Percentiles rank a stretch among this genome's conserved stretches.
Evolutionary conservation across 1,140 invertebrate species (phyloP).

Genomic region (Brachystomella parvula): DNA sequence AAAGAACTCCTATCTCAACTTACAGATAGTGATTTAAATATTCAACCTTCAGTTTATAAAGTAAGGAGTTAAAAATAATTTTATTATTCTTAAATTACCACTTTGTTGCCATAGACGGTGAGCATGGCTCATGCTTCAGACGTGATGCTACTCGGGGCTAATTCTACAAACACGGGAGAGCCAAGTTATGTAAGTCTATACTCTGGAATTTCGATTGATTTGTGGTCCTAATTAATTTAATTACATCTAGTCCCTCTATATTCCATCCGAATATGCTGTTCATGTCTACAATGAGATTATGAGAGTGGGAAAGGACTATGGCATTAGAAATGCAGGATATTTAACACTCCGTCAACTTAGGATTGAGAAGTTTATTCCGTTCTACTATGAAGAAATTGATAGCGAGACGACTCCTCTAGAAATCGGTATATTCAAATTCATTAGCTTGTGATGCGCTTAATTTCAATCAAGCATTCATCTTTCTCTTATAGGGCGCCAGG

Average conservation of each 20-base stretch:
- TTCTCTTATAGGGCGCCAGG: slow-evolving; percentile 55
- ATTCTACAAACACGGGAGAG: slow-evolving; percentile 33
- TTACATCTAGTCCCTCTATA: slow-evolving; percentile 29
- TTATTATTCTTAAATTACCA: slow-evolving; percentile 20
- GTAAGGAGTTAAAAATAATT: slow-evolving; percentile 41
- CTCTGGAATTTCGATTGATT: not conserved
- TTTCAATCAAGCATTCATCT: not conserved
- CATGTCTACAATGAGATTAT: slow-evolving; percentile 90
- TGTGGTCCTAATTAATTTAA: slow-evolving; percentile 16
- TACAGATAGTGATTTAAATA: slow-evolving; percentile 78
- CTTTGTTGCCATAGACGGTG: slow-evolving; percentile 64
- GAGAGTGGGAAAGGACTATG: slow-evolving; percentile 81
- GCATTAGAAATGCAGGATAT: slow-evolving; percentile 81
- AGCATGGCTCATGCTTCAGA: slow-evolving; percentile 96
- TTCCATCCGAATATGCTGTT: slow-evolving; percentile 63
- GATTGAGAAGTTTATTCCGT: slow-evolving; percentile 95
- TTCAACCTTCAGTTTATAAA: slow-evolving; percentile 93
- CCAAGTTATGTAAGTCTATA: slow-evolving; percentile 22
- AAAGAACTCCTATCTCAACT: slow-evolving; percentile 79
- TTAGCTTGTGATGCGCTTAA: not conserved
- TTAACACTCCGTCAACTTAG: slow-evolving; percentile 83
- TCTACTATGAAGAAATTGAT: slow-evolving; percentile 96
- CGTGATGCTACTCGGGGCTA: slow-evolving; percentile 45
- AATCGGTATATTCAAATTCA: slow-evolving; percentile 53
- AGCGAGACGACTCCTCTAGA: slow-evolving; percentile 91